phyloP scores from a whole-genome alignment of 2,888 invertebrate species.

The Torymus tubicola region DNA sequence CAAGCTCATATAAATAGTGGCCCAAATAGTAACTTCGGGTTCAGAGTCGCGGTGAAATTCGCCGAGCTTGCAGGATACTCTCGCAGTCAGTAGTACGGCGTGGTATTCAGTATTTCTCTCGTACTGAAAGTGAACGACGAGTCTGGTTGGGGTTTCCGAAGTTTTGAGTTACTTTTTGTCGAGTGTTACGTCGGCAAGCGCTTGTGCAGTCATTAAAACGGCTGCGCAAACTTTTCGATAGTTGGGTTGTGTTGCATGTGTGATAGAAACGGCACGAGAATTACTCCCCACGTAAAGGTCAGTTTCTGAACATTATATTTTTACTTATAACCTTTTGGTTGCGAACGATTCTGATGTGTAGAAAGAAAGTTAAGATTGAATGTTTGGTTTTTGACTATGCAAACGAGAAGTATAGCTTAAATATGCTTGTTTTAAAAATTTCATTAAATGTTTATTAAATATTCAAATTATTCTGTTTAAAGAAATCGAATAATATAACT shows the following conservation, averaged over 20 bases:
- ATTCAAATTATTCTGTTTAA: too few species aligned
- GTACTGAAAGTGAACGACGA: neutral
- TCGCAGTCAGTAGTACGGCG: neutral
- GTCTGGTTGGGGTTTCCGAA: too few species aligned
- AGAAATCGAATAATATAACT: too few species aligned
- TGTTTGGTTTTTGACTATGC: too few species aligned
- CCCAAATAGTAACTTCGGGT: conserved; percentile 67
- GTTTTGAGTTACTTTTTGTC: too few species aligned
- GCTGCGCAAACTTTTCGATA: conserved; percentile 48
- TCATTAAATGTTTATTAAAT: too few species aligned
- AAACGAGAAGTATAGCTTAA: too few species aligned
- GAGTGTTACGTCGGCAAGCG: neutral
- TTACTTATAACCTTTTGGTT: neutral
- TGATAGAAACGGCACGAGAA: conserved; percentile 80
- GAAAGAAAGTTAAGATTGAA: too few species aligned
- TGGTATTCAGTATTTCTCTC: conserved; percentile 5
- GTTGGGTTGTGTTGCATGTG: conserved; percentile 66
- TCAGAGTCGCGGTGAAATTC: conserved; percentile 67
- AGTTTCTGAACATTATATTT: conserved; percentile 8
- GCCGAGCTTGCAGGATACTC: conserved; percentile 46
- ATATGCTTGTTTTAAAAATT: too few species aligned
- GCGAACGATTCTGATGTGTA: too few species aligned
- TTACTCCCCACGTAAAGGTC: conserved; percentile 80
- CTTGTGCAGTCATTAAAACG: conserved; percentile 41
- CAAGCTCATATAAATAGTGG: conserved; percentile 72